These are phyloP conservation scores for Euphonia xanthogaster DNA, from an alignment of 2,797 vertebrate species.

Conservation along the genomic window DNA sequence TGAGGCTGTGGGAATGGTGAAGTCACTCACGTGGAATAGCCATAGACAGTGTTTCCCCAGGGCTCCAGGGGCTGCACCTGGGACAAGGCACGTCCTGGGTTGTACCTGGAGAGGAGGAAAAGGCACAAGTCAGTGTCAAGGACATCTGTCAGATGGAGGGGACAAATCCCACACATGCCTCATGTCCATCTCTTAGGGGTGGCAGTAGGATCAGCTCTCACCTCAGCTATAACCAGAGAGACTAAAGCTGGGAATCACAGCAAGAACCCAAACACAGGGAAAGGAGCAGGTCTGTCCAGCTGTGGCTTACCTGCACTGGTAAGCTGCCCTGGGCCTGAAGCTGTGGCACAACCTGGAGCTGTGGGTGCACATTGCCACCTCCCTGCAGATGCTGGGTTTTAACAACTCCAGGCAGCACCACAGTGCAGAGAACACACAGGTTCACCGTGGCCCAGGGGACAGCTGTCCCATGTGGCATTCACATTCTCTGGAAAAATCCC, in stretches of 20 bases:
- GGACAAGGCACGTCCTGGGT: conserved; percentile 78
- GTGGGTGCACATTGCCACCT: neutral
- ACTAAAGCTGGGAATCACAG: neutral
- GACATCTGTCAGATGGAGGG: neutral
- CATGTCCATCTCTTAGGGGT: neutral
- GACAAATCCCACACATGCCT: neutral
- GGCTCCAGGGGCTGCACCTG: conserved; percentile 81
- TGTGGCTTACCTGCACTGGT: neutral
- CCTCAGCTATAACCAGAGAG: neutral
- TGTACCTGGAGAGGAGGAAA: conserved; percentile 77
- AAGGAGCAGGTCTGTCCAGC: neutral
- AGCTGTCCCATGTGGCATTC: neutral
- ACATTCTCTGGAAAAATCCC: too few species aligned
- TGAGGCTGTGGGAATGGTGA: neutral
- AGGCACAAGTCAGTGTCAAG: accelerated
- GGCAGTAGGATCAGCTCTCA: neutral
- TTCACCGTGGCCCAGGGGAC: neutral
- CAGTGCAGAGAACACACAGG: neutral
- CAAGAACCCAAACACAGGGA: neutral
- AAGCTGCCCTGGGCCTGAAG: neutral
- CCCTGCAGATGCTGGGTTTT: neutral
- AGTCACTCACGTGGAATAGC: conserved; percentile 87
- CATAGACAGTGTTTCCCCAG: conserved; percentile 88
- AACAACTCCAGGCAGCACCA: neutral
- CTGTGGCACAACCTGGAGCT: neutral